These are phyloP conservation scores for Itoplectis maculator DNA, from an alignment of 2,888 invertebrate species.

Conservation along the genomic window DNA sequence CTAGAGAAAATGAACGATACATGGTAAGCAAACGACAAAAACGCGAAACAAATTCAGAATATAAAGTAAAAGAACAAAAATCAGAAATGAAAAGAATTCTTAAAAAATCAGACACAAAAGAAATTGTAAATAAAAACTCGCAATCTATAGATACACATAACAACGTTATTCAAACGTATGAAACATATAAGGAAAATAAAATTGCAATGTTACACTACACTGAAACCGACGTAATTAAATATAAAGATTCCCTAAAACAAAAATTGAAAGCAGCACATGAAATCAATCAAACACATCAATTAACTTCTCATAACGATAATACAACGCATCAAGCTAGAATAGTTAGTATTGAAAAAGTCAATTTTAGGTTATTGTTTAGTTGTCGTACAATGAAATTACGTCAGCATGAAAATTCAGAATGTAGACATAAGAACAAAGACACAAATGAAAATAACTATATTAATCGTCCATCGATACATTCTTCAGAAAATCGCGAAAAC, in stretches of 20 bases:
- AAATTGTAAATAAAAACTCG: not conserved
- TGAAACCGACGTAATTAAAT: not conserved
- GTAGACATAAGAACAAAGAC: not conserved
- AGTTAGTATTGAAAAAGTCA: slow-evolving; percentile 7
- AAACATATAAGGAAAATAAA: not conserved
- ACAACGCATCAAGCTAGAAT: not conserved
- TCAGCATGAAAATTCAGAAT: not conserved
- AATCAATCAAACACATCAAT: not conserved
- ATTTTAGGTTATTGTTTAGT: not conserved
- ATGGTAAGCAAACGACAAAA: not conserved
- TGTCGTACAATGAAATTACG: not conserved
- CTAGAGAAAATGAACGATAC: not conserved
- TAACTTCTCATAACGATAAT: not conserved
- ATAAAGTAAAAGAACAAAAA: not conserved
- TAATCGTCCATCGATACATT: not conserved
- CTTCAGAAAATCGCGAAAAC: not conserved
- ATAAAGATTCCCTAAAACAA: not conserved
- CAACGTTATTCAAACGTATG: not conserved
- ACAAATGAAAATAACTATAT: not conserved
- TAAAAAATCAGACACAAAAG: not conserved
- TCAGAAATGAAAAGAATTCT: not conserved
- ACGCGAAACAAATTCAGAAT: not conserved
- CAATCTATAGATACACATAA: not conserved
- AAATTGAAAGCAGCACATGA: not conserved
- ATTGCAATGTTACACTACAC: not conserved